These are phyloP conservation scores for Pterois miles DNA, from an alignment of 2,797 vertebrate species.

Conservation along the genomic window DNA sequence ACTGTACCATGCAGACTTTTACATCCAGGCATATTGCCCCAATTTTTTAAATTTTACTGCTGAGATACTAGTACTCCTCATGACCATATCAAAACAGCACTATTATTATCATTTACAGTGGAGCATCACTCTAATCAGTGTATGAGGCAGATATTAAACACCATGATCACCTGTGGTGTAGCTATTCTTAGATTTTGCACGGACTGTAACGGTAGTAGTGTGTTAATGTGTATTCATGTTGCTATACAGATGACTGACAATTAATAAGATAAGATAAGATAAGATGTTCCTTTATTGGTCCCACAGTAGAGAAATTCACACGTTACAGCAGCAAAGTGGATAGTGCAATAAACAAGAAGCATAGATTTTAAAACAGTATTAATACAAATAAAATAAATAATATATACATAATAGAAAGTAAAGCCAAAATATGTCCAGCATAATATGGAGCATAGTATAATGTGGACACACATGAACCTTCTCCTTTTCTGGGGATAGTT, in stretches of 20 bases:
- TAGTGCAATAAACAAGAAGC: too few species aligned
- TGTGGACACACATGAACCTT: neutral
- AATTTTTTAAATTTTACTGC: neutral
- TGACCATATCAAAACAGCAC: neutral
- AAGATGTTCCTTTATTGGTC: too few species aligned
- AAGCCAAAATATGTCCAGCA: too few species aligned
- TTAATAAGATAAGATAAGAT: too few species aligned
- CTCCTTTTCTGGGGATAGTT: neutral
- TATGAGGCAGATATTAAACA: neutral
- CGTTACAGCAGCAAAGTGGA: too few species aligned
- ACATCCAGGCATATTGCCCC: conserved; percentile 1
- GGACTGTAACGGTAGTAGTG: neutral
- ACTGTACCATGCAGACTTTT: conserved; percentile 6
- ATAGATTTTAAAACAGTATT: too few species aligned
- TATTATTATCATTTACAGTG: neutral
- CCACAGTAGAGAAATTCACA: too few species aligned
- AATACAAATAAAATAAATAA: too few species aligned
- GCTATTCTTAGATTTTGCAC: neutral
- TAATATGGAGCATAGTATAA: too few species aligned
- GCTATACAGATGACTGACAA: neutral
- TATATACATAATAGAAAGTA: too few species aligned
- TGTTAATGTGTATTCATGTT: too few species aligned
- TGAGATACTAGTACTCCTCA: neutral
- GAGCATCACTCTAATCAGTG: neutral
- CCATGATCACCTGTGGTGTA: neutral